These are phyloP conservation scores for Nipponia nippon DNA, from an alignment of 2,113 vertebrate species.

Conservation along the genomic window DNA sequence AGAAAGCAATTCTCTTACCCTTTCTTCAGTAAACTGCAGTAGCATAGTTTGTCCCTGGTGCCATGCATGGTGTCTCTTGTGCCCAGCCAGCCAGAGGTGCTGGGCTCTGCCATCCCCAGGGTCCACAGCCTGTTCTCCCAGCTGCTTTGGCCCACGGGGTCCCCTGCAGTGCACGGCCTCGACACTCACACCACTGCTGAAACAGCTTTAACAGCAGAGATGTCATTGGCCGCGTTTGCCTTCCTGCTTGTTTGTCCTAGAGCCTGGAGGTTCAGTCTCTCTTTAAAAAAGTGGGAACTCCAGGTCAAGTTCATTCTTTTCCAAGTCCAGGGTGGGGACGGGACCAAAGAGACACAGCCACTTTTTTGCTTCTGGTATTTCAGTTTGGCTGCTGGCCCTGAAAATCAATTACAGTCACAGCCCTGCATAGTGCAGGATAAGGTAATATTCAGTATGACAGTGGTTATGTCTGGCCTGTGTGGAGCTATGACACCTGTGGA, in stretches of 20 bases:
- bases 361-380: background rate
- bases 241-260: background rate
- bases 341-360: background rate
- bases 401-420: background rate
- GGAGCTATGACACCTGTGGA: background rate
- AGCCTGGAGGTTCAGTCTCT: background rate
- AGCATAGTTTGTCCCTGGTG: background rate
- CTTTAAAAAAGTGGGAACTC: background rate
- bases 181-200: background rate
- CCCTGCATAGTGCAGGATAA: background rate
- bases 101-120: background rate
- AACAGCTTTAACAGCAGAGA: background rate
- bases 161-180: rapidly evolving
- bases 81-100: background rate
- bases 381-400: background rate
- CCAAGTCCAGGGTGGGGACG: background rate
- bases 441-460: background rate
- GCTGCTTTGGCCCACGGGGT: background rate
- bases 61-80: background rate
- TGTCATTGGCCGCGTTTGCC: rapidly evolving
- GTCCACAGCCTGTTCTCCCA: background rate
- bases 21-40: background rate
- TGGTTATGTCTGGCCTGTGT: background rate
- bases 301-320: background rate
- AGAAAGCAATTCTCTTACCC: background rate